These are phyloP conservation scores for Drosophila neocordata DNA, from an alignment of 1,140 invertebrate genomes.

Conservation along the genomic window DNA sequence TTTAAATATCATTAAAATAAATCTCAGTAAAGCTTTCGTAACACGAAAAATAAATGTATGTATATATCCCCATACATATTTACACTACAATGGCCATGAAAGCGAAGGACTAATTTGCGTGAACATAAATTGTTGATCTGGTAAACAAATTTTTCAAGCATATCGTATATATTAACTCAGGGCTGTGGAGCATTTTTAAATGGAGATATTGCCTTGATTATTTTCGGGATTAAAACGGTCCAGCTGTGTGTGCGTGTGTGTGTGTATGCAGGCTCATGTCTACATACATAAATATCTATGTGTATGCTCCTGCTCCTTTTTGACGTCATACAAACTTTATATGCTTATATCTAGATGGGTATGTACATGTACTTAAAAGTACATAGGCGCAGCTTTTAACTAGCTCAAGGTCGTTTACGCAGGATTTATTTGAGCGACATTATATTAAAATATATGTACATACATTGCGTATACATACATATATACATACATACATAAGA, in stretches of 20 bases:
- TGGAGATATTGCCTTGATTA: neutral
- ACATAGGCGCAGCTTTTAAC: constrained; percentile 55
- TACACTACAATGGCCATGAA: neutral
- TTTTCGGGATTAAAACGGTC: neutral
- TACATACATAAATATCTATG: constrained; percentile 20
- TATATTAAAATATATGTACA: constrained; percentile 18
- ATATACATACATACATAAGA: constrained; percentile 4
- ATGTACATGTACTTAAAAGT: constrained; percentile 17
- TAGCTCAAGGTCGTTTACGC: constrained; percentile 61
- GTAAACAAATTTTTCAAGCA: neutral
- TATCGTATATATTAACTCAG: neutral
- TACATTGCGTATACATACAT: neutral
- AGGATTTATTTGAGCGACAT: constrained; percentile 9
- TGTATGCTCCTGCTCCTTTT: constrained; percentile 46
- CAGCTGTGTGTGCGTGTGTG: neutral
- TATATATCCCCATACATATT: neutral
- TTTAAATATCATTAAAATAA: neutral
- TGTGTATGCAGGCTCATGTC: neutral
- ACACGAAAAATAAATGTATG: neutral
- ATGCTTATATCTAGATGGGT: constrained; percentile 30
- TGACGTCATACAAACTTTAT: constrained; percentile 52
- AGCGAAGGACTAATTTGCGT: neutral
- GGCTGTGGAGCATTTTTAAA: neutral
- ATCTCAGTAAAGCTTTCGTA: neutral
- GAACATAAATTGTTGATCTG: neutral